Evolutionary conservation across 1,140 invertebrate species (phyloP).

Genomic region (Rhagoletis pomonella): DNA sequence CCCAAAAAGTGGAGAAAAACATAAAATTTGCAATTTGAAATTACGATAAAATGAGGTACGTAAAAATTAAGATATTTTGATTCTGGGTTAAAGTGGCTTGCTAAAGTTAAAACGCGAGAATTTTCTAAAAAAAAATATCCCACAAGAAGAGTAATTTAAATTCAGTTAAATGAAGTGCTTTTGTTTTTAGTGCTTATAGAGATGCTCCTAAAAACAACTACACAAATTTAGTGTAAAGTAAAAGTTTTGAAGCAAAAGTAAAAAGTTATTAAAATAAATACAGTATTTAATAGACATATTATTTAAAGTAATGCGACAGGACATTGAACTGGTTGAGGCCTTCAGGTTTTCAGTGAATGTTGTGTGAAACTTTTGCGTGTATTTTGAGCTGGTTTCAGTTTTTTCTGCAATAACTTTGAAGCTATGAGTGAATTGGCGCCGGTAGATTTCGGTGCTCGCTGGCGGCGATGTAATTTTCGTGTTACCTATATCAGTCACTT

Average conservation of each 20-base stretch:
- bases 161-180: background rate
- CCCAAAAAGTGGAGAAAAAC: background rate
- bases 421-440: too few species aligned
- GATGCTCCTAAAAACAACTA: conserved; percentile 54
- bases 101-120: background rate
- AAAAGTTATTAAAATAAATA: background rate
- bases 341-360: background rate
- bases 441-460: too few species aligned
- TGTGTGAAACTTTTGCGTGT: background rate
- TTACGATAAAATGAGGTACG: background rate
- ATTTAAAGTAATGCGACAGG: background rate
- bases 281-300: background rate
- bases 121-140: background rate
- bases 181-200: background rate
- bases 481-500: too few species aligned
- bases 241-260: conserved; percentile 11
- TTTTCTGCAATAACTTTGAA: too few species aligned
- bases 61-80: background rate
- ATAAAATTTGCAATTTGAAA: background rate
- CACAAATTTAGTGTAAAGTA: conserved; percentile 26
- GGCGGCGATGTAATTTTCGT: too few species aligned
- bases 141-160: background rate
- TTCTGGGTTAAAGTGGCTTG: background rate
- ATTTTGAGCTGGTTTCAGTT: too few species aligned
- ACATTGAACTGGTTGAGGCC: background rate